Conservation (phyloP, 2,797 vertebrate genomes). For the Pygocentrus nattereri region DNA sequence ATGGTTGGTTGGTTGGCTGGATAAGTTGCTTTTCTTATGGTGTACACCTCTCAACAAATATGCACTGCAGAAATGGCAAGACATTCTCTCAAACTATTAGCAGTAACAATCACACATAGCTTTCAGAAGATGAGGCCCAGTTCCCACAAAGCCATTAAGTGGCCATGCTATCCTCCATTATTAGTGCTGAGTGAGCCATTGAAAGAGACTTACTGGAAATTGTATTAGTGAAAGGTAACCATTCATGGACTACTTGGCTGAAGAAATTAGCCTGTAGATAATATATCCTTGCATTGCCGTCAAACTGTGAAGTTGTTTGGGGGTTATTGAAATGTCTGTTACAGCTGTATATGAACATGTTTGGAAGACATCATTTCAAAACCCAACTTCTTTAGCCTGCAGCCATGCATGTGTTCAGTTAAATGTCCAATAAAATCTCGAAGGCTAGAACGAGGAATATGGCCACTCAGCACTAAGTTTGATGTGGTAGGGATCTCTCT, state of each 20-base stretch:
- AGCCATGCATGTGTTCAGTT: not conserved
- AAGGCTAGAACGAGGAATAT: not conserved
- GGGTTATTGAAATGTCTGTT: not conserved
- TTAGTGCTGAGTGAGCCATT: slow-evolving; percentile 58
- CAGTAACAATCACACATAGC: slow-evolving; percentile 30
- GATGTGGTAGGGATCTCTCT: slow-evolving; percentile 22
- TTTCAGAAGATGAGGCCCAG: slow-evolving; percentile 15
- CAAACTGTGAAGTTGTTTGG: not conserved
- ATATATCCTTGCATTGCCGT: not conserved
- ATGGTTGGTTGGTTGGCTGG: slow-evolving; percentile 99
- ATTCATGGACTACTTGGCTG: not conserved
- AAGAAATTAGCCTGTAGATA: not conserved
- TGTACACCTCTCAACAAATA: slow-evolving; percentile 78
- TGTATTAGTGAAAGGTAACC: not conserved
- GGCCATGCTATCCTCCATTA: not conserved
- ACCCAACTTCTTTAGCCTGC: no score
- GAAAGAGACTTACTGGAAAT: not conserved
- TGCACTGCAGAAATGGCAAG: slow-evolving; percentile 59
- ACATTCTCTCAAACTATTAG: slow-evolving; percentile 43
- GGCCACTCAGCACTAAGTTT: slow-evolving; percentile 53
- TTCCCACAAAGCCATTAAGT: slow-evolving; percentile 4
- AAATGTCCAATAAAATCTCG: not conserved
- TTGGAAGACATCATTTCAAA: no score
- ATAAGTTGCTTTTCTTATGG: slow-evolving; percentile 99
- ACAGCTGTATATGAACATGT: not conserved